phyloP scores from a whole-genome alignment of 2,113 vertebrate genomes.

The Sinosuthora webbiana region DNA sequence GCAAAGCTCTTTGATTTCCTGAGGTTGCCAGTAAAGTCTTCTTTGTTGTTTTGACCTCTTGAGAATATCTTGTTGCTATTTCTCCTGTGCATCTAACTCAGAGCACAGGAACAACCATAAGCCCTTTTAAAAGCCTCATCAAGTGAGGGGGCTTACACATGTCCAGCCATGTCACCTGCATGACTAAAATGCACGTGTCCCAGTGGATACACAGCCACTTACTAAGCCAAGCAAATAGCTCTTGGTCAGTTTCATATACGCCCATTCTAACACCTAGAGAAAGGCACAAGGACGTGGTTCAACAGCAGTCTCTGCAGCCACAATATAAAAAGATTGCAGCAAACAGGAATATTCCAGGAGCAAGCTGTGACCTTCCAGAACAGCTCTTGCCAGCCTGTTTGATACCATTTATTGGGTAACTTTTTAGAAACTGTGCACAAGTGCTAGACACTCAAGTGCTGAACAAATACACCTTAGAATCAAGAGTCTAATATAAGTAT shows the following conservation, averaged over 20 bases:
- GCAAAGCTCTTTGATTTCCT: background rate
- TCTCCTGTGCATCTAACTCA: background rate
- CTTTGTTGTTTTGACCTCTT: background rate
- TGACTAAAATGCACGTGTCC: rapidly evolving
- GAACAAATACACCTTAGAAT: background rate
- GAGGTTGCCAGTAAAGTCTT: background rate
- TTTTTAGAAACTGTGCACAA: background rate
- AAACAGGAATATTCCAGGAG: background rate
- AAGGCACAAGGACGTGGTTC: background rate
- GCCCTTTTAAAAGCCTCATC: background rate
- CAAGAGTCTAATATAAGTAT: background rate
- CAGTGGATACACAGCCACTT: background rate
- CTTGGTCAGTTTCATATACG: background rate
- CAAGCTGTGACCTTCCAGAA: background rate
- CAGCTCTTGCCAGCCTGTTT: background rate
- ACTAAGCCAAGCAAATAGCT: rapidly evolving
- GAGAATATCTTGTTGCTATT: background rate
- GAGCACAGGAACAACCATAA: background rate
- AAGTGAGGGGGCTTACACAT: background rate
- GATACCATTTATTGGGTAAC: rapidly evolving
- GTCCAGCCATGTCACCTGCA: background rate
- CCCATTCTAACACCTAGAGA: background rate
- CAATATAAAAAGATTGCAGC: background rate
- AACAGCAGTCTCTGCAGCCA: background rate
- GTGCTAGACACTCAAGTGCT: background rate